Conservation (phyloP, 1,140 invertebrate species). For the Drosophila ficusphila region DNA sequence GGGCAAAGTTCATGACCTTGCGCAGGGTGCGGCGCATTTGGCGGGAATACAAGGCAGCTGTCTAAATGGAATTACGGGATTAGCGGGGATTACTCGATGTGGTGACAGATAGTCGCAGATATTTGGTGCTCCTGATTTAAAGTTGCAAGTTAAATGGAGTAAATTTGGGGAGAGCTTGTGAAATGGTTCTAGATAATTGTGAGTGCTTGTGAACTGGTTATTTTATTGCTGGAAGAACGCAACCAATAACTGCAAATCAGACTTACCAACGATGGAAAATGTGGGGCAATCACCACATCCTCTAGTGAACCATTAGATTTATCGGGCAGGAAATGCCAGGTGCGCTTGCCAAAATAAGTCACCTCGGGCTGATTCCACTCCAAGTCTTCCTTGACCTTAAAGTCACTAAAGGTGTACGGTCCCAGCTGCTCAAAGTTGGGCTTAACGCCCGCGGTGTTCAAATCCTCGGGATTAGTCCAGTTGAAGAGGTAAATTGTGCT, state of each 20-base stretch:
- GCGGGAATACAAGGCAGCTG: constrained; percentile 86
- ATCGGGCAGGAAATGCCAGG: constrained; percentile 89
- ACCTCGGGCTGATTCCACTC: constrained; percentile 88
- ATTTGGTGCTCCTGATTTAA: background rate
- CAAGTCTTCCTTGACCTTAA: constrained; percentile 87
- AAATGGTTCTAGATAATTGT: too few relatives aligned
- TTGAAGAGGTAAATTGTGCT: constrained; percentile 91
- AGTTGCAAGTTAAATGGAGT: background rate
- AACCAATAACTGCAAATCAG: background rate
- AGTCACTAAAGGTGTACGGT: constrained; percentile 87
- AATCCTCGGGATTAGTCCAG: constrained; percentile 90
- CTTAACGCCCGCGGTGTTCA: constrained; percentile 85
- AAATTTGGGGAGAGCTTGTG: too few relatives aligned
- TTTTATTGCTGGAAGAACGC: background rate
- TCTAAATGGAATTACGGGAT: constrained; percentile 85
- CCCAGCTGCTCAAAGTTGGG: constrained; percentile 88
- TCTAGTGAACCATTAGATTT: constrained; percentile 89
- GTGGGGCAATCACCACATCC: constrained; percentile 91
- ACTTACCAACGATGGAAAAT: constrained; percentile 91
- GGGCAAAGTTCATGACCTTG: constrained; percentile 85
- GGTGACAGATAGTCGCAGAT: constrained; percentile 5
- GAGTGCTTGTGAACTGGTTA: too few relatives aligned
- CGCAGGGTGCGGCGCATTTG: constrained; percentile 83
- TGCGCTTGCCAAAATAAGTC: constrained; percentile 89
- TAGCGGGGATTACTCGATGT: constrained; percentile 11